These are phyloP conservation scores for Trogon surrucura DNA, from an alignment of 2,113 vertebrate species.

Conservation along the genomic window DNA sequence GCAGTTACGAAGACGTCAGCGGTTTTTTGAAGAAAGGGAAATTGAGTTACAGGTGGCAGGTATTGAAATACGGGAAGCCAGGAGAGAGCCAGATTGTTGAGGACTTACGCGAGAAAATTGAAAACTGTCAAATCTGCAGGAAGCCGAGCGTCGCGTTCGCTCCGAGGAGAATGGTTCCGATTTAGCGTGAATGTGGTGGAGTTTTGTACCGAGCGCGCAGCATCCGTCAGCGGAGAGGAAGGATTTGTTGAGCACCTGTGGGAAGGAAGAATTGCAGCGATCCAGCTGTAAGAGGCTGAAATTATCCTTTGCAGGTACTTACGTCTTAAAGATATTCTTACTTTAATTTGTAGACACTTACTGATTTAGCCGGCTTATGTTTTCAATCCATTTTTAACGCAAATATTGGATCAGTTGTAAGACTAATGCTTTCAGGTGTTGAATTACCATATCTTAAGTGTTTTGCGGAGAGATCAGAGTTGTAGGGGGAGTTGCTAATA, in stretches of 20 bases:
- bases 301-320: neutral
- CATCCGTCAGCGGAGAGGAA: neutral
- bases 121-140: neutral
- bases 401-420: neutral
- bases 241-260: neutral
- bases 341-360: neutral
- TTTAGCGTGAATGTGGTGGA: neutral
- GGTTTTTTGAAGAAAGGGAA: neutral
- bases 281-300: neutral
- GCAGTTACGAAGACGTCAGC: neutral
- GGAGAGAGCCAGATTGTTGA: neutral
- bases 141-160: neutral
- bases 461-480: neutral
- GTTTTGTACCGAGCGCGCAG: neutral
- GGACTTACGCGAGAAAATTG: neutral
- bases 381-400: neutral
- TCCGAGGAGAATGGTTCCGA: neutral
- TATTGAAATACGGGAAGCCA: constrained; percentile 9
- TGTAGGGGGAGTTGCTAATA: neutral
- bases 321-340: neutral
- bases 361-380: neutral
- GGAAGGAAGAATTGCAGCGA: neutral
- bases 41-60: constrained; percentile 12
- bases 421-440: neutral
- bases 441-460: no score